Percentiles rank a stretch among this genome's conserved stretches.
These are phyloP conservation scores for Andrena bucephala DNA, from an alignment of 2,888 invertebrate species.

Conservation along the genomic window DNA sequence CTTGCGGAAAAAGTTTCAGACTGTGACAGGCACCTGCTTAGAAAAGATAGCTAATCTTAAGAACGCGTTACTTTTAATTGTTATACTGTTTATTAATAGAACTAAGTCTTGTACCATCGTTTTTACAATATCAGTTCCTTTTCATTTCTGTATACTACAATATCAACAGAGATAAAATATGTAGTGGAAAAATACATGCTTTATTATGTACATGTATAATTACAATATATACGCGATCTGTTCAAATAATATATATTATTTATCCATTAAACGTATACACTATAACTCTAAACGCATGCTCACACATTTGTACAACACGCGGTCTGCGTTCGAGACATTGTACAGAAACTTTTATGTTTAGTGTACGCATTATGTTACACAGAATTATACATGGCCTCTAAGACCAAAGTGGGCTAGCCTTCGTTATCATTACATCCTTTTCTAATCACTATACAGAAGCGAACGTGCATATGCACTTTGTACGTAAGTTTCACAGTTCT, in stretches of 20 bases:
- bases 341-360: slow-evolving; percentile 31
- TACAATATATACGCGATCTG: slow-evolving; percentile 38
- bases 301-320: slow-evolving; percentile 52
- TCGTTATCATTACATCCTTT: slow-evolving; percentile 8
- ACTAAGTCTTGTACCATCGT: slow-evolving; percentile 27
- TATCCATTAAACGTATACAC: slow-evolving; percentile 22
- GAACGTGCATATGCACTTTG: slow-evolving; percentile 62
- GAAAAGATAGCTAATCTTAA: neutral
- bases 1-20: neutral
- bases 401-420: slow-evolving; percentile 27
- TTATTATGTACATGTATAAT: slow-evolving; percentile 56
- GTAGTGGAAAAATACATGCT: slow-evolving; percentile 76
- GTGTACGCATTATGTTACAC: slow-evolving; percentile 38
- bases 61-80: slow-evolving; percentile 11
- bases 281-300: slow-evolving; percentile 57
- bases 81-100: slow-evolving; percentile 35
- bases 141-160: slow-evolving; percentile 27
- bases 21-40: neutral
- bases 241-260: slow-evolving; percentile 28
- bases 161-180: slow-evolving; percentile 73
- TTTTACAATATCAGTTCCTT: slow-evolving; percentile 13
- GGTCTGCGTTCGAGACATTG: slow-evolving; percentile 19
- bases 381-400: slow-evolving; percentile 31
- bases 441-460: slow-evolving; percentile 30
- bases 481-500: slow-evolving; percentile 62